These are phyloP conservation scores for Pseudopleuronectes americanus DNA, from an alignment of 2,797 vertebrate genomes.

Conservation along the genomic window DNA sequence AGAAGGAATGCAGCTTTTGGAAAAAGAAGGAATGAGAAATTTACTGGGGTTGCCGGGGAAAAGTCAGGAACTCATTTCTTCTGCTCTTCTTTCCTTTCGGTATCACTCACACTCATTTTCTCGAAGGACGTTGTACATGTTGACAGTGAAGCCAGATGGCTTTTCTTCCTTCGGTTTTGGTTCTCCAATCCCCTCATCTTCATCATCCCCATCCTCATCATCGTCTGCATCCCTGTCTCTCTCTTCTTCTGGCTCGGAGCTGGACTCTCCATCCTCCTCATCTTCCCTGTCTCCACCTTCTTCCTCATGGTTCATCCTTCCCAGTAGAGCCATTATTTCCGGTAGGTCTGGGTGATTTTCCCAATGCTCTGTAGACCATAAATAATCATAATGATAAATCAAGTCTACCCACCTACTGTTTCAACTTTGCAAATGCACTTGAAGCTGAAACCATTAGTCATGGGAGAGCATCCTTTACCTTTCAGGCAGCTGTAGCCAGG, in stretches of 20 bases:
- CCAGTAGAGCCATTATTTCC: slow-evolving; percentile 87
- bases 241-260: slow-evolving; percentile 90
- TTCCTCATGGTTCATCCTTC: slow-evolving; percentile 70
- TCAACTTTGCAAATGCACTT: slow-evolving; percentile 12
- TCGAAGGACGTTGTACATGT: slow-evolving; percentile 83
- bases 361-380: slow-evolving; percentile 84
- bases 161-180: slow-evolving; percentile 42
- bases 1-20: slow-evolving; percentile 58
- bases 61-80: slow-evolving; percentile 12
- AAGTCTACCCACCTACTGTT: not conserved
- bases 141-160: slow-evolving; percentile 72
- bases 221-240: slow-evolving; percentile 88
- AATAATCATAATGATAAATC: slow-evolving; percentile 23
- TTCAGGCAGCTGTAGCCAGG: slow-evolving; percentile 86
- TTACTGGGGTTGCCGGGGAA: slow-evolving; percentile 5
- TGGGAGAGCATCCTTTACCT: slow-evolving; percentile 77
- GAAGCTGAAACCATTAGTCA: slow-evolving; percentile 14
- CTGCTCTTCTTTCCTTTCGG: not conserved
- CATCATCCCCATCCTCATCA: slow-evolving; percentile 85
- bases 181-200: slow-evolving; percentile 76
- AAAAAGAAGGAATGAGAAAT: slow-evolving; percentile 41
- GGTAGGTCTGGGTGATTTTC: slow-evolving; percentile 87
- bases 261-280: slow-evolving; percentile 87
- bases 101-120: slow-evolving; percentile 84
- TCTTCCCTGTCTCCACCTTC: slow-evolving; percentile 69